Percentiles rank a stretch among this genome's conserved stretches.
phyloP scores from a whole-genome alignment of 2,888 invertebrate species.

The Furcula furcula region DNA sequence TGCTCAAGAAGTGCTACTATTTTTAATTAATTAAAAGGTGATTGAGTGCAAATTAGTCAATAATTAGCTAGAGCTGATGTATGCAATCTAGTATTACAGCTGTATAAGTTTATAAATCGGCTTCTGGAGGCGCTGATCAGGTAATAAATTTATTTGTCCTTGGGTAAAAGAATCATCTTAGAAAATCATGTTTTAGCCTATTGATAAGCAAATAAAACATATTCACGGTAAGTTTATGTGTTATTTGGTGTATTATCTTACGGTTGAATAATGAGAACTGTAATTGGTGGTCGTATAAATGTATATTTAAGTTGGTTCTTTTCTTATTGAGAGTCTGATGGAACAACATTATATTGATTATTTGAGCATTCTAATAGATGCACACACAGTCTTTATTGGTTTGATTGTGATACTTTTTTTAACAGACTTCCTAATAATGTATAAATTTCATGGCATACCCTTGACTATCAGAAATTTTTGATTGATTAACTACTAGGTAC shows the following conservation, averaged over 20 bases:
- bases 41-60: slow-evolving; percentile 9
- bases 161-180: slow-evolving; percentile 28
- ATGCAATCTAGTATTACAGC: slow-evolving; percentile 14
- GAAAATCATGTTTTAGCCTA: slow-evolving; percentile 46
- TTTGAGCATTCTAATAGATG: no score
- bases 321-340: no score
- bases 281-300: neutral
- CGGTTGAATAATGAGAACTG: neutral
- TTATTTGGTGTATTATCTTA: slow-evolving; percentile 27
- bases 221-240: slow-evolving; percentile 38
- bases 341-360: no score
- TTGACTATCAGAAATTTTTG: no score
- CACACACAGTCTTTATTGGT: no score
- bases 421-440: no score
- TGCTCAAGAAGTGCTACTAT: no score
- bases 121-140: slow-evolving; percentile 29
- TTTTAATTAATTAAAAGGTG: slow-evolving; percentile 20
- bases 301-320: neutral
- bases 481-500: no score
- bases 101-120: slow-evolving; percentile 13
- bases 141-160: slow-evolving; percentile 47
- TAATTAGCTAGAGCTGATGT: slow-evolving; percentile 24
- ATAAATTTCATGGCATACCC: no score
- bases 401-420: no score
- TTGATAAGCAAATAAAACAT: slow-evolving; percentile 62